Conservation (phyloP, 1,140 invertebrate genomes). For the Cotesia glomerata region DNA sequence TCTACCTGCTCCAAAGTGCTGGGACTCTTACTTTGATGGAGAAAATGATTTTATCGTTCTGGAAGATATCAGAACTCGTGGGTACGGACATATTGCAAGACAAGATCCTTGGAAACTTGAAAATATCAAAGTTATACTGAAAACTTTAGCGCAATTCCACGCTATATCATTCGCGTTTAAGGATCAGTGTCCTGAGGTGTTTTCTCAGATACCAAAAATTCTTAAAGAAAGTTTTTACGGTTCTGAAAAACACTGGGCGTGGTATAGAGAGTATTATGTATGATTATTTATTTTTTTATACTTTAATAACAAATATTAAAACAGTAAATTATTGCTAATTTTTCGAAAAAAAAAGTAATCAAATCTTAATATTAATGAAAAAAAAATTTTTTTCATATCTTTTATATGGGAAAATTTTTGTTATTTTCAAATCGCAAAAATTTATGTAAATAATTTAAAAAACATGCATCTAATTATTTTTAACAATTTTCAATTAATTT, state of each 20-base stretch:
- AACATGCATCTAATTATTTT: too few species aligned
- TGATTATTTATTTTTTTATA: constrained; percentile 32
- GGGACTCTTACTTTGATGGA: constrained; percentile 66
- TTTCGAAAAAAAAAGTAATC: too few species aligned
- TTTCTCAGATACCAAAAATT: constrained; percentile 56
- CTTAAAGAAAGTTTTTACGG: constrained; percentile 68
- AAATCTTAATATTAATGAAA: too few species aligned
- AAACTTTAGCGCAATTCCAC: constrained; percentile 72
- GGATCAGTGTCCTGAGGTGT: constrained; percentile 68
- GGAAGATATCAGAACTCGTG: constrained; percentile 67
- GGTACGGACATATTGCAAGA: constrained; percentile 62
- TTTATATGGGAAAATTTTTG: too few species aligned
- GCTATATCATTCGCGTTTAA: constrained; percentile 72
- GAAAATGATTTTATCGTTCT: constrained; percentile 71
- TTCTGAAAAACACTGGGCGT: constrained; percentile 62
- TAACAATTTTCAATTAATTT: too few species aligned
- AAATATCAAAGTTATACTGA: constrained; percentile 64
- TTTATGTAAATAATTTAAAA: too few species aligned
- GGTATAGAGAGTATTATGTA: constrained; percentile 70
- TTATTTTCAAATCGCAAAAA: too few species aligned
- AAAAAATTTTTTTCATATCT: too few species aligned
- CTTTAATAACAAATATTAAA: too few species aligned
- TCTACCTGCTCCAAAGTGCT: constrained; percentile 59
- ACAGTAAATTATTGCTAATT: too few species aligned
- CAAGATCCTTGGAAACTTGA: constrained; percentile 64